Evolutionary conservation across 2,888 invertebrate genomes (phyloP), one percentile per base, ranked within the genome.

Genomic region (Rugalucina vietnamica): DNA sequence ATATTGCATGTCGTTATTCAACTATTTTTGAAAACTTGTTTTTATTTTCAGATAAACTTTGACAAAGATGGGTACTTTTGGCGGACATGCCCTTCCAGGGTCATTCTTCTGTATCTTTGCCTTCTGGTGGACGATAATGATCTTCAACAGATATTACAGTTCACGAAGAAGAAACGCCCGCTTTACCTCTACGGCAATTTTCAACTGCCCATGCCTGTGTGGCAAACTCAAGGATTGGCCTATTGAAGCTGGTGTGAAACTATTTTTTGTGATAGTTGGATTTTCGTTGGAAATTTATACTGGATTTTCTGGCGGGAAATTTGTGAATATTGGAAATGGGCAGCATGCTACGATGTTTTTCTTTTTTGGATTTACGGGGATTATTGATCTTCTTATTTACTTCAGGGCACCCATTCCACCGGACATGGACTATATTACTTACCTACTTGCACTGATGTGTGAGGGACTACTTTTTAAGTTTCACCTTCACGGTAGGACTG

Each of bases 321-420:
- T 95, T 90, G 90, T 91, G 12, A 89, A 93, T 79, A 88, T 94
- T 24, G 94, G 94, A 21, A 95, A 95, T 91, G 95, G 94, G n/a
- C 96, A 96, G 86, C 96, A 96, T 90, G 95, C 95, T 71, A 95
- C 95, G 36, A 96, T 96, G 95, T 96, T 95, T 90, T 95, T 95
- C 91, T 95, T 95, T 91, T 96, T 96, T 89, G 95, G 95, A 21
- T 82, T 95, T 37, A 93, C 93, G 70, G 95, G 95, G 5, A 89
- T 95, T 0, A 83, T 95, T 14, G 95, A 95, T 82, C 86, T 95
- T 4, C 88, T 95, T 5, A 82, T 93, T 18, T 91, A 94, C 86
- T 94, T 92, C 82, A 93, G 90, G 81, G 87, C 88, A 27, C 90
- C 92, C 10, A 77, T 95, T 21, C 95, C 95, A 1, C 93, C 94